These are phyloP conservation scores for Andrena flavipes DNA, from an alignment of 2,888 invertebrate species.

Conservation along the genomic window DNA sequence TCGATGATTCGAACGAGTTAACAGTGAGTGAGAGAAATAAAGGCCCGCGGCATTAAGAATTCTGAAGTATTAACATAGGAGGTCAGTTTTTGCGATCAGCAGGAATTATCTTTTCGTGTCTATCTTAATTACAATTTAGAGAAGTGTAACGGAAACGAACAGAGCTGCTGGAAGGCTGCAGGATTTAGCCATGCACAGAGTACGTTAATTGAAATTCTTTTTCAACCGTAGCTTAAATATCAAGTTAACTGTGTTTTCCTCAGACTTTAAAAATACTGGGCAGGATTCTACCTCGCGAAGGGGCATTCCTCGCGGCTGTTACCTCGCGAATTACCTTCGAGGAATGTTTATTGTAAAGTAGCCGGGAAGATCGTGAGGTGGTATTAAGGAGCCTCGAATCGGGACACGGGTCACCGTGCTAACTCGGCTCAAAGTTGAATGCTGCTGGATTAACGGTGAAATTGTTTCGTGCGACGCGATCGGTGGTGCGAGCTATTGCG, in stretches of 20 bases:
- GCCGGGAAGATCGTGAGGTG: conserved; percentile 8
- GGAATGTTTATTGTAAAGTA: background rate
- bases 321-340: background rate
- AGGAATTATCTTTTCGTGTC: background rate
- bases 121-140: too few species aligned
- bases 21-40: too few species aligned
- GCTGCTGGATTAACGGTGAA: conserved; percentile 58
- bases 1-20: too few species aligned
- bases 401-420: conserved; percentile 29
- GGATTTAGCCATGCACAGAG: too few species aligned
- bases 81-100: background rate
- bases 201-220: too few species aligned
- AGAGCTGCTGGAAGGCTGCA: too few species aligned
- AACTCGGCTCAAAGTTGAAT: conserved; percentile 14
- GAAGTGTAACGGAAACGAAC: too few species aligned
- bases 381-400: conserved; percentile 26
- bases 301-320: background rate
- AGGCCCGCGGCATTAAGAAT: too few species aligned
- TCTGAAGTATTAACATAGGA: too few species aligned
- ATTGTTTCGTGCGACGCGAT: conserved; percentile 4
- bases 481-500: conserved; percentile 20
- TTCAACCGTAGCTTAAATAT: too few species aligned
- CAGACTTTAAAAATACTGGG: background rate
- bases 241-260: too few species aligned
- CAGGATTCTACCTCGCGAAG: background rate